These are phyloP conservation scores for Agapornis roseicollis DNA, from an alignment of 2,113 vertebrate species.

Conservation along the genomic window DNA sequence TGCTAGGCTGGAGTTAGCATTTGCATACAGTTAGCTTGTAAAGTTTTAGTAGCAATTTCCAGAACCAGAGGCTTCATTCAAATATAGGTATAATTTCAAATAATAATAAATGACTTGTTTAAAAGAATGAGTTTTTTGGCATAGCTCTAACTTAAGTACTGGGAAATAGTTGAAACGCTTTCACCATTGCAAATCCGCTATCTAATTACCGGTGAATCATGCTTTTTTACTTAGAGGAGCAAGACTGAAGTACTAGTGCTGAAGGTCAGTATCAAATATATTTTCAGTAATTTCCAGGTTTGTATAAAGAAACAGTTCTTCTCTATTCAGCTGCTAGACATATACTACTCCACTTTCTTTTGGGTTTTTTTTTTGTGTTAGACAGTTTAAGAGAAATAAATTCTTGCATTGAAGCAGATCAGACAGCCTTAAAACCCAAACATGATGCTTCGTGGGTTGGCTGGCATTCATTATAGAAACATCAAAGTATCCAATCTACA, in stretches of 20 bases:
- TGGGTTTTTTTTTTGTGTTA: neutral
- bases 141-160: neutral
- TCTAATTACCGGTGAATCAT: neutral
- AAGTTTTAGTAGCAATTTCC: neutral
- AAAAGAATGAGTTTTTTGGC: neutral
- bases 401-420: neutral
- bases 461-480: neutral
- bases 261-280: neutral
- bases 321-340: neutral
- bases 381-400: neutral
- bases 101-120: neutral
- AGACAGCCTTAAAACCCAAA: neutral
- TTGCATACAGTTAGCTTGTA: neutral
- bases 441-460: neutral
- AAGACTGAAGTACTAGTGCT: neutral
- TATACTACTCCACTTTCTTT: neutral
- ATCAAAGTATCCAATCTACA: neutral
- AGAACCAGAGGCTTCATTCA: neutral
- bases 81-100: neutral
- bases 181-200: neutral
- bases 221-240: neutral
- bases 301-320: neutral
- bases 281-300: neutral
- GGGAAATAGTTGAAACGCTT: neutral
- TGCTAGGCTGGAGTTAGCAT: neutral